phyloP scores from a whole-genome alignment of 2,888 invertebrate genomes.

The Cheilosia grossa region DNA sequence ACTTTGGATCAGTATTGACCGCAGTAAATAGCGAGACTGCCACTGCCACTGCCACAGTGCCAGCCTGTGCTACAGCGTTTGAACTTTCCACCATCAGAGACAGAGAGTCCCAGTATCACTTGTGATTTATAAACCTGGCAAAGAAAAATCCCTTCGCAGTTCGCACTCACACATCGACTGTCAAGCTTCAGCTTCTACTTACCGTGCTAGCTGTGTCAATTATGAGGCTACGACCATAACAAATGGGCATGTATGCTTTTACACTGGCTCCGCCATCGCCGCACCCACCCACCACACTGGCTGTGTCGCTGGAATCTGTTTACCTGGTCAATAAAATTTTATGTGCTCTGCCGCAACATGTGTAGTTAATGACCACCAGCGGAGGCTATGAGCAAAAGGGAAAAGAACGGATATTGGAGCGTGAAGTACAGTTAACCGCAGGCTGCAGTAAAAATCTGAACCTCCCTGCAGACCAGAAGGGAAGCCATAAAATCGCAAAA shows the following conservation, averaged over 20 bases:
- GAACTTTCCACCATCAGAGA: constrained; percentile 13
- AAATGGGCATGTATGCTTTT: background rate
- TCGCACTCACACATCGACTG: constrained; percentile 12
- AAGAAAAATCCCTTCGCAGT: constrained; percentile 1
- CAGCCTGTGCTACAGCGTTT: constrained; percentile 33
- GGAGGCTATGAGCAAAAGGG: background rate
- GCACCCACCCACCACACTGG: background rate
- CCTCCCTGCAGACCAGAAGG: constrained; percentile 16
- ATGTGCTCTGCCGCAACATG: constrained; percentile 76
- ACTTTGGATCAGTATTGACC: constrained; percentile 43
- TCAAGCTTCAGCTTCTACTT: constrained; percentile 28
- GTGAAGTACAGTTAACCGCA: constrained; percentile 68
- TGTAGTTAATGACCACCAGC: constrained; percentile 71
- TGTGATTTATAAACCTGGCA: constrained; percentile 46
- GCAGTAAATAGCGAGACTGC: constrained; percentile 51
- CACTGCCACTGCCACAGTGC: constrained; percentile 45
- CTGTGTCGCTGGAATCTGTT: constrained; percentile 61
- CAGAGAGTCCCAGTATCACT: constrained; percentile 6
- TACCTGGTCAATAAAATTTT: constrained; percentile 80
- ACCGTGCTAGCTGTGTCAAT: constrained; percentile 57
- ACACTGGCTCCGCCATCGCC: background rate
- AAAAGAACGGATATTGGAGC: constrained; percentile 67
- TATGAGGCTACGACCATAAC: constrained; percentile 41
- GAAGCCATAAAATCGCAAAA: constrained; percentile 68
- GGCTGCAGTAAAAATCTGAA: constrained; percentile 56